A percentile compares a stretch with the other conserved stretches of the same genome.
Evolutionary conservation across 2,888 invertebrate genomes (phyloP).

Genomic region (Creontiades dilutus): DNA sequence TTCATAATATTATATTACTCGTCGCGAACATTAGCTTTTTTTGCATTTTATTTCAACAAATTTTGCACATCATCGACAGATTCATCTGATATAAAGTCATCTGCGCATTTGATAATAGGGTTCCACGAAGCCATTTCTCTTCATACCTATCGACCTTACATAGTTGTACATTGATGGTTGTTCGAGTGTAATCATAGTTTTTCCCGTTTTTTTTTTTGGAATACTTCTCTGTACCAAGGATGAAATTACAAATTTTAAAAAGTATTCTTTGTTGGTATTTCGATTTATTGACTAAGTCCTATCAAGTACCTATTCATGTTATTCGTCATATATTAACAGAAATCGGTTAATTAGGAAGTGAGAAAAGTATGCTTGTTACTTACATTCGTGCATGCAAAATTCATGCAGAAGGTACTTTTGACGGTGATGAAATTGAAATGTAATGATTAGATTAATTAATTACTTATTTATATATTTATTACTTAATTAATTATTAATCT

Average conservation of each 20-base stretch:
- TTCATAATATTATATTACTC: conserved; percentile 30
- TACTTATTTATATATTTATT: too few species aligned
- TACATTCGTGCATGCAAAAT: too few species aligned
- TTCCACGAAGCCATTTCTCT: background rate
- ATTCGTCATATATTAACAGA: too few species aligned
- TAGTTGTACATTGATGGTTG: conserved; percentile 14
- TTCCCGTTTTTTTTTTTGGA: background rate
- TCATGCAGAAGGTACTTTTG: too few species aligned
- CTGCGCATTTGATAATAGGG: background rate
- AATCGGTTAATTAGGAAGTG: too few species aligned
- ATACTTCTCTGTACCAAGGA: conserved; percentile 45
- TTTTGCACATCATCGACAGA: background rate
- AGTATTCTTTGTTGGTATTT: background rate
- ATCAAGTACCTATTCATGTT: background rate
- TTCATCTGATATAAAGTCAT: background rate
- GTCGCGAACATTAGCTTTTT: conserved; percentile 9
- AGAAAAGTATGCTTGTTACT: too few species aligned
- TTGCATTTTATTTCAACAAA: conserved; percentile 33
- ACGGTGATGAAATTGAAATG: too few species aligned
- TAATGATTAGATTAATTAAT: too few species aligned
- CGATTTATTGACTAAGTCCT: background rate
- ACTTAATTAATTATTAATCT: too few species aligned
- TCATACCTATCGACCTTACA: background rate
- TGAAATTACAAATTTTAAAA: conserved; percentile 59
- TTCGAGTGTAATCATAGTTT: conserved; percentile 9